A percentile compares a stretch with the other conserved stretches of the same genome.
These are phyloP conservation scores for Lacerta viridis DNA, from an alignment of 2,797 vertebrate genomes.

Conservation along the genomic window DNA sequence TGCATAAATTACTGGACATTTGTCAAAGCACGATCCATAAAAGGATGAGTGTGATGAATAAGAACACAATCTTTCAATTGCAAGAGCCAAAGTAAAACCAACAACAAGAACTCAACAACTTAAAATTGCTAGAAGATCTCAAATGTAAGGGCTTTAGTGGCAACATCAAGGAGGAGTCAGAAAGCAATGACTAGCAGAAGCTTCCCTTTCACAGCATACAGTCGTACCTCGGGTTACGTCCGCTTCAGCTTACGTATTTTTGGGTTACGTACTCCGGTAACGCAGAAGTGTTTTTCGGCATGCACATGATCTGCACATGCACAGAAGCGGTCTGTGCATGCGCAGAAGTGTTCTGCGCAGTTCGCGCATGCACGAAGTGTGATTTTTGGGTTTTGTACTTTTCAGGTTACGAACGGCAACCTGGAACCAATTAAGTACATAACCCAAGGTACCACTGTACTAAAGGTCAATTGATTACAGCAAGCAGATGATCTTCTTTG, in stretches of 20 bases:
- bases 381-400: too few relatives aligned
- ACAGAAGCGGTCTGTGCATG: too few relatives aligned
- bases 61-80: constrained; percentile 20
- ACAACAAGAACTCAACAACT: constrained; percentile 3
- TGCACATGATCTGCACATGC: too few relatives aligned
- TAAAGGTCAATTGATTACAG: background rate
- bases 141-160: constrained; percentile 32
- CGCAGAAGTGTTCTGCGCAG: too few relatives aligned
- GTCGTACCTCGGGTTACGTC: too few relatives aligned
- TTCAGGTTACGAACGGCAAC: too few relatives aligned
- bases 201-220: background rate
- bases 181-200: constrained; percentile 36
- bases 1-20: constrained; percentile 16
- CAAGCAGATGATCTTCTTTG: background rate
- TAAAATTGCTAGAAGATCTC: constrained; percentile 39
- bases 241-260: too few relatives aligned
- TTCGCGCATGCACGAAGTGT: too few relatives aligned
- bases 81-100: background rate
- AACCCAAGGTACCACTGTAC: too few relatives aligned
- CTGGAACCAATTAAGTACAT: too few relatives aligned
- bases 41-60: background rate
- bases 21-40: background rate
- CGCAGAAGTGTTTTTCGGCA: too few relatives aligned
- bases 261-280: too few relatives aligned
- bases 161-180: constrained; percentile 4